Base-by-base conservation (phyloP, 2,113 vertebrate genomes). In the Vimba vimba region DNA sequence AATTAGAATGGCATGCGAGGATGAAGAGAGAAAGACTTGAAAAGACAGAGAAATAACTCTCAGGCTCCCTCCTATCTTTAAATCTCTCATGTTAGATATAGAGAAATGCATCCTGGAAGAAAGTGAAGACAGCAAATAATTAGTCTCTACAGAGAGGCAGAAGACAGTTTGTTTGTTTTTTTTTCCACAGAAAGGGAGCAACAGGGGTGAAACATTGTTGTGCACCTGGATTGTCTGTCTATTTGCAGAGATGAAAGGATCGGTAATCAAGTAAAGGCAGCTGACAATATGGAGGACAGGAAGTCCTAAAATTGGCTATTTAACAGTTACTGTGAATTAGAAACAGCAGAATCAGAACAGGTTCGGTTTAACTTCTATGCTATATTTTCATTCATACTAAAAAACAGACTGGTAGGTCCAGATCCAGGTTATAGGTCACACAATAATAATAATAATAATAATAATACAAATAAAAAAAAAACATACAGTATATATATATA, bases 51-150 rank as follows among this genome's bases (percentile, higher is more conserved):
- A 80, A 82, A 75, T n/a, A 43, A 36, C 55, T 79, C 52, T 55
- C 75, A 30, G 50, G 27, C 23, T 27, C 25, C 52, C 30, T 75
- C 78, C 66, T 69, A 86, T 81, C 79, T 87, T 69, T 86, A 66
- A 55, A 83, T 87, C 76, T 82, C 33, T 87, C 47, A 77, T 83
- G 86, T 90, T 92, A 89, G 91, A 92, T 92, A 88, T 85, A 88
- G 79, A 92, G 80, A 79, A 87, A 47, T 85, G 36, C 77, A 80
- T 86, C 71, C 68, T 71, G 82, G 81, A 90, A 84, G 15, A 73
- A 30, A 83, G 76, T 90, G 88, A 84, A 91, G 82, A 91, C 80
- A 85, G 81, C 91, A 93, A 93, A 93, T 94, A 94, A 95, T 94
- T 92, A 93, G 92, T 94, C 91, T 93, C 92, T 64, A 87, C 85